Conservation (phyloP, 1,140 invertebrate genomes). For the Zophobas atratus region DNA sequence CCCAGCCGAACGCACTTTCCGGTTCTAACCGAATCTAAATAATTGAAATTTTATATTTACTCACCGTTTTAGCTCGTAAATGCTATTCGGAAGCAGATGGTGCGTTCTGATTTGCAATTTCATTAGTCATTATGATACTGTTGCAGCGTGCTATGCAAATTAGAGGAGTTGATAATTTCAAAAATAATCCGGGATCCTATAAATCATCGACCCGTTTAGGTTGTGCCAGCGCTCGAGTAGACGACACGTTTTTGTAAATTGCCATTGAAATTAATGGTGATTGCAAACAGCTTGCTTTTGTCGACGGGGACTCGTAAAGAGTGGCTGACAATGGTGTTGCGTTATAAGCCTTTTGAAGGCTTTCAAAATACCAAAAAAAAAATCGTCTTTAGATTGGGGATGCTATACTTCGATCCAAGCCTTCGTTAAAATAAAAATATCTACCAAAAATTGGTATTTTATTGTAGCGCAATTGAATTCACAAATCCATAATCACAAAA, state of each 20-base stretch:
- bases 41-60: conserved; percentile 54
- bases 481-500: no score
- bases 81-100: conserved; percentile 31
- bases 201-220: conserved; percentile 22
- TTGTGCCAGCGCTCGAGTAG: neutral
- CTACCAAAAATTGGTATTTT: no score
- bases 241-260: conserved; percentile 37
- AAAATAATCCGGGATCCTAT: conserved; percentile 19
- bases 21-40: conserved; percentile 37
- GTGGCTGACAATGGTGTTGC: neutral
- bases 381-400: neutral
- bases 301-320: conserved; percentile 1
- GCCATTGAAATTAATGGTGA: conserved; percentile 26
- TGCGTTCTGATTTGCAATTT: conserved; percentile 51
- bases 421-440: no score
- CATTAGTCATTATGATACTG: conserved; percentile 50
- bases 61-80: conserved; percentile 37
- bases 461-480: no score
- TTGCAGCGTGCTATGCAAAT: conserved; percentile 51
- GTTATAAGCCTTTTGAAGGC: neutral
- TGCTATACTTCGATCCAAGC: no score
- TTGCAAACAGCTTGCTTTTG: conserved; percentile 21
- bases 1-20: conserved; percentile 26
- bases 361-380: neutral
- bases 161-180: conserved; percentile 28